A percentile compares a stretch with the other conserved stretches of the same genome.
Evolutionary conservation across 2,888 invertebrate genomes (phyloP).

Genomic region (Molanna angustata): DNA sequence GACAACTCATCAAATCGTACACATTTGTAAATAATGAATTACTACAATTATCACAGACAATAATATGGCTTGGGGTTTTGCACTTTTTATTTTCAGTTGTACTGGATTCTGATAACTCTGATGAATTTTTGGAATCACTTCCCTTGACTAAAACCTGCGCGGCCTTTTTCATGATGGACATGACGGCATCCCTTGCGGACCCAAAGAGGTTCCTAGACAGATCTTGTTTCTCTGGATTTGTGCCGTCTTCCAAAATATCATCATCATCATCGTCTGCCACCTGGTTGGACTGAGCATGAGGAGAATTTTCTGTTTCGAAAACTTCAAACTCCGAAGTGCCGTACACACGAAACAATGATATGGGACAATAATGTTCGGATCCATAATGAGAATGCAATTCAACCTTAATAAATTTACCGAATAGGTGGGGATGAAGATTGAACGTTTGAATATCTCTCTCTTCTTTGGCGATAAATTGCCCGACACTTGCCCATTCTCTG

Average conservation of each 20-base stretch:
- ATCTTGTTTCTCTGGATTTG: constrained; percentile 50
- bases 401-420: constrained; percentile 86
- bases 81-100: constrained; percentile 55
- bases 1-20: constrained; percentile 72
- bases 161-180: constrained; percentile 90
- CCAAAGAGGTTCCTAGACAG: constrained; percentile 74
- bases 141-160: constrained; percentile 80
- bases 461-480: constrained; percentile 84
- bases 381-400: constrained; percentile 95
- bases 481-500: constrained; percentile 88
- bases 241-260: constrained; percentile 48
- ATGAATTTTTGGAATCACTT: constrained; percentile 61
- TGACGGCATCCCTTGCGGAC: constrained; percentile 85
- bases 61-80: constrained; percentile 69
- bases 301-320: constrained; percentile 75
- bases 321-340: constrained; percentile 93
- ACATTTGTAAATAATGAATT: constrained; percentile 68
- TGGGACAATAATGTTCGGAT: constrained; percentile 95
- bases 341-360: constrained; percentile 91
- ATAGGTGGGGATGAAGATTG: constrained; percentile 72
- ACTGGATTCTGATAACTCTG: constrained; percentile 49
- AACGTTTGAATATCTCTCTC: constrained; percentile 86
- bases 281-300: constrained; percentile 56
- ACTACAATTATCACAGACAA: constrained; percentile 74
- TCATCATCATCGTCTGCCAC: constrained; percentile 69